These are phyloP conservation scores for Platyscapa corneri DNA, from an alignment of 1,140 invertebrate genomes.

Conservation along the genomic window DNA sequence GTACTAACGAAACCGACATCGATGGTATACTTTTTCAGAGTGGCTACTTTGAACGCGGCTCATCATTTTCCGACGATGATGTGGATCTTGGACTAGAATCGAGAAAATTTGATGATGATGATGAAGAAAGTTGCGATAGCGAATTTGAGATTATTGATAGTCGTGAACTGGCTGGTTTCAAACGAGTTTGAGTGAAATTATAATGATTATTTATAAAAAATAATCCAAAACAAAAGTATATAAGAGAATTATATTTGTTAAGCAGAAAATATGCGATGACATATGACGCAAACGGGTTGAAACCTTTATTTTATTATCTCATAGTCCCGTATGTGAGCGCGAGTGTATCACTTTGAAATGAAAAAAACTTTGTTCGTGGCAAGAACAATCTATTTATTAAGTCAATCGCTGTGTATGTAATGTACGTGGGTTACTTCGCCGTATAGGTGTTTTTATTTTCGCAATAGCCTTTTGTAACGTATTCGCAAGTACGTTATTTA, in stretches of 20 bases:
- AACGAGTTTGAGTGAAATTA: constrained; percentile 58
- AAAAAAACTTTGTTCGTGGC: constrained; percentile 19
- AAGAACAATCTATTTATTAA: constrained; percentile 35
- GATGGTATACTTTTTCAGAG: constrained; percentile 50
- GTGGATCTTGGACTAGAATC: constrained; percentile 55
- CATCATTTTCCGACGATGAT: constrained; percentile 68
- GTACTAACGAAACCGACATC: constrained; percentile 62
- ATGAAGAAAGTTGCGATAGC: constrained; percentile 67
- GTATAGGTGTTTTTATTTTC: constrained; percentile 60
- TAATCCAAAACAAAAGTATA: constrained; percentile 12
- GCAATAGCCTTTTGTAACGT: constrained; percentile 55
- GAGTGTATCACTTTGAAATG: not conserved
- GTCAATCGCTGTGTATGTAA: constrained; percentile 38
- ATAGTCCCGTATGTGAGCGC: not conserved
- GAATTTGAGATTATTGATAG: constrained; percentile 73
- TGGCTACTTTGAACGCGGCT: constrained; percentile 65
- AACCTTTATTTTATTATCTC: not conserved
- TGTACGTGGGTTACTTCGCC: constrained; percentile 60
- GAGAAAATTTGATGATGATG: constrained; percentile 53
- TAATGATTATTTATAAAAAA: not conserved
- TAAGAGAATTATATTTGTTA: constrained; percentile 39
- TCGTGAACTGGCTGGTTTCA: constrained; percentile 62
- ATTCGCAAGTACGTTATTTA: not conserved
- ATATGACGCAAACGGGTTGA: not conserved
- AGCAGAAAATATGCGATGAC: not conserved